Base-by-base conservation (phyloP, 2,888 invertebrate genomes). In the Leucophora obtusa region DNA sequence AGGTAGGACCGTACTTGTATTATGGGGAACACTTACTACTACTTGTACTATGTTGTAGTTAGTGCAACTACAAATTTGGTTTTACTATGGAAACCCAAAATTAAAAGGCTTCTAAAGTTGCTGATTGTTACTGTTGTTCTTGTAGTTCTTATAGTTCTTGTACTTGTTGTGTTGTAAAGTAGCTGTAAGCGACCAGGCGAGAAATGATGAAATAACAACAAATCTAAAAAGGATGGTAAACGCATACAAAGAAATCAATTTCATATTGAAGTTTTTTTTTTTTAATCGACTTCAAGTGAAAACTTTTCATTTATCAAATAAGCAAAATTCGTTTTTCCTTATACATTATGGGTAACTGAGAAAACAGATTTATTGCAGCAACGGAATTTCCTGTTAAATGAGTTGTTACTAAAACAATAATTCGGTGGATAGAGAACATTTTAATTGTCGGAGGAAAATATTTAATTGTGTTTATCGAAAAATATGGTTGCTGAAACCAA, bases 41-140 rank as follows among this genome's bases (percentile, higher is more conserved):
- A n/a, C n/a, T 47, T 47, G 3, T 14, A 50, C 28, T 28, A 21
- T 28, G 28, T 28, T 6, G 28, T 28, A 28, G 28, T 28, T 28
- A 28, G 28, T 28, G 28, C 54, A 38, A 8, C 50, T 53, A 17
- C 54, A 68, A 33, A 43, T 50, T 24, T 63, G 35, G 60, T 47
- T 56, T 33, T 21, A 62, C 54, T 50, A 68, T 50, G 51, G 60
- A 51, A 73, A 69, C 33, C 38, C 43, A 11, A 62, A 38, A 14
- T 11, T 38, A 1, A 18, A 18, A 24, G 21, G 21, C 18, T 11
- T 60, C 38, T 18, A 60, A 60, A 60, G 59, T 66, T 24, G 43
- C 15, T 66, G 59, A 47, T 35, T 65, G 65, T 50, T 51, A 18
- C n/a, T 24, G 10, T 28, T 28, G 28, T 28, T 28, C 7, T 24